Evolutionary conservation across 2,113 vertebrate species (phyloP), one percentile per base, ranked within the genome.

Genomic region (Hemibagrus wyckioides): DNA sequence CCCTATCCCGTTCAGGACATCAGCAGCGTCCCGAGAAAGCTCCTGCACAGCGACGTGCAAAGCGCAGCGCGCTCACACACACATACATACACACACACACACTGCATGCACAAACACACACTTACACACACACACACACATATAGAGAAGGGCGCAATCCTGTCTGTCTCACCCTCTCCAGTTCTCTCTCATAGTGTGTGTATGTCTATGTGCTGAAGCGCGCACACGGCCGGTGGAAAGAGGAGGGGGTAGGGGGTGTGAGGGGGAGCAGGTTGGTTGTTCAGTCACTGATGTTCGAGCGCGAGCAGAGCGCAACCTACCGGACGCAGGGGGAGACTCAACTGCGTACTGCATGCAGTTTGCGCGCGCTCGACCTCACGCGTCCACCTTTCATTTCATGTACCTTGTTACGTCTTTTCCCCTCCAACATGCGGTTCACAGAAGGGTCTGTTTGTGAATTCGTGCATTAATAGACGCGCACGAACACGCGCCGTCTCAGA

Each of bases 221-320:
- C 79, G 86, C 82, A 71, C 67, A 86, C 79, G 8, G 36, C 81
- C 30, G 79, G 76, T 54, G 48, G 48, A 33, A 33, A 54, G 48
- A 48, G 71, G 21, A 5, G 9, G 1, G n/a, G 41, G 73, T 9
- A 13, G 81, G 69, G 39, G 50, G 25, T n/a, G 4, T 15, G 36
- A 54, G 54, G 4, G 25, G 28, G 13, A 0, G 50, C 83, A 90
- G 90, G 83, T 89, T 87, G 88, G 81, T 61, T 61, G 57, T 56
- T 83, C 75, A 52, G 54, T 59, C 48, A 23, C 50, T 69, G 82
- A 84, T 69, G 82, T 41, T 81, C 65, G 82, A 89, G 87, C 83
- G 88, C 86, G 90, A 87, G 86, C 88, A 94, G 92, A 94, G 93
- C 92, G 92, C 92, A 92, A 83, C 93, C 93, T 94, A 91, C 87